Percentiles rank a stretch among this genome's conserved stretches.
These are phyloP conservation scores for Ericerus pela DNA, from an alignment of 1,140 invertebrate genomes.

Conservation along the genomic window DNA sequence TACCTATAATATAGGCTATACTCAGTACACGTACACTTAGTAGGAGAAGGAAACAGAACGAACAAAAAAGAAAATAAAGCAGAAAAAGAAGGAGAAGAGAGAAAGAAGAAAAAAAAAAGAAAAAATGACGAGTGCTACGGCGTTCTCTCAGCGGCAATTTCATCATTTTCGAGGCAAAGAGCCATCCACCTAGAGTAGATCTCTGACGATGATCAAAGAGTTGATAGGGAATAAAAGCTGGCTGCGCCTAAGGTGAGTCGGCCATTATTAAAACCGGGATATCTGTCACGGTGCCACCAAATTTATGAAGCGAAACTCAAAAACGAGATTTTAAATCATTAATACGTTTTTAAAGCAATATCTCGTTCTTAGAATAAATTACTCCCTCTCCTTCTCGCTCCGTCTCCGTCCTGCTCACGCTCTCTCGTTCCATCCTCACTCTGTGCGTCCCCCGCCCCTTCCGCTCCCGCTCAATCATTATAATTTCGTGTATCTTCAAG, in stretches of 20 bases:
- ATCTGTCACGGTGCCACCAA: constrained; percentile 11
- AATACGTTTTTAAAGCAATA: constrained; percentile 8
- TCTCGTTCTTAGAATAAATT: constrained; percentile 7
- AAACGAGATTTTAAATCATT: constrained; percentile 12
- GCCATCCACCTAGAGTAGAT: too few species aligned
- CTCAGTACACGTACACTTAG: too few species aligned
- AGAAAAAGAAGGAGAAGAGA: too few species aligned
- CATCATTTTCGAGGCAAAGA: too few species aligned
- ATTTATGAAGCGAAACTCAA: constrained; percentile 12
- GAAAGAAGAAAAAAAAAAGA: too few species aligned
- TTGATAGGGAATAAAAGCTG: not conserved
- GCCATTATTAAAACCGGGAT: constrained; percentile 10
- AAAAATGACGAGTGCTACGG: too few species aligned
- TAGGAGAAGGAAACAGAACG: too few species aligned
- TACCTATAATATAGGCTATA: too few species aligned
- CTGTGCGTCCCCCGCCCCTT: not conserved
- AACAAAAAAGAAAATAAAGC: too few species aligned
- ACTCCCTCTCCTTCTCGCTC: not conserved
- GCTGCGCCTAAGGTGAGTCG: constrained; percentile 6
- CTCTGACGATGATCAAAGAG: not conserved
- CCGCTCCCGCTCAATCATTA: constrained; percentile 7
- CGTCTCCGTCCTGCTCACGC: not conserved
- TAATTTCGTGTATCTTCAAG: constrained; percentile 7
- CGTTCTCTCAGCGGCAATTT: too few species aligned
- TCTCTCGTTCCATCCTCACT: too few species aligned